Evolutionary conservation across 2,797 vertebrate species (phyloP).

Genomic region (Nothura maculosa): DNA sequence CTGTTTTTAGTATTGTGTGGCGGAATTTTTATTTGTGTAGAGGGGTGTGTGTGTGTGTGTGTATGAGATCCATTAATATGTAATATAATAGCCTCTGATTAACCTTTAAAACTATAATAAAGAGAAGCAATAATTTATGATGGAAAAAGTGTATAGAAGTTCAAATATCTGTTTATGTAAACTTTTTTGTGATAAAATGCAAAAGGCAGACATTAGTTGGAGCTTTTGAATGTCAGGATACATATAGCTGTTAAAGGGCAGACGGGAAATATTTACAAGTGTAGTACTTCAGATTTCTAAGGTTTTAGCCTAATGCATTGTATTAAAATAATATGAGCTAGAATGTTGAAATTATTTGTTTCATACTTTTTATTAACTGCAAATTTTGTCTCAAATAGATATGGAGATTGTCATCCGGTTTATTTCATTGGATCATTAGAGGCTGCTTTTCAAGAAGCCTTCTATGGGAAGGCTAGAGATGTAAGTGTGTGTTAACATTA

Average conservation of each 20-base stretch:
- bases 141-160: neutral
- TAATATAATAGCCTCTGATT: neutral
- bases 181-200: neutral
- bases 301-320: neutral
- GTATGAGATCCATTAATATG: neutral
- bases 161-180: neutral
- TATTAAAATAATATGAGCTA: neutral
- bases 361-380: neutral
- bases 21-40: neutral
- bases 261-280: neutral
- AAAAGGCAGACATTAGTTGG: neutral
- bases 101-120: neutral
- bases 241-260: neutral
- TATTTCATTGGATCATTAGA: constrained; percentile 99
- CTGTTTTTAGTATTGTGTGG: neutral
- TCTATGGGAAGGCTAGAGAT: constrained; percentile 99
- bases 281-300: neutral
- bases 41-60: too few species aligned
- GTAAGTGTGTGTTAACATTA: constrained; percentile 85
- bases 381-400: constrained; percentile 83
- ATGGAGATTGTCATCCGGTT: constrained; percentile 98
- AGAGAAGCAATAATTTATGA: neutral
- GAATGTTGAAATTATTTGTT: neutral
- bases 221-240: neutral
- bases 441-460: constrained; percentile 99